Conservation (phyloP, 2,797 vertebrate species). For the Staurois parvus region DNA sequence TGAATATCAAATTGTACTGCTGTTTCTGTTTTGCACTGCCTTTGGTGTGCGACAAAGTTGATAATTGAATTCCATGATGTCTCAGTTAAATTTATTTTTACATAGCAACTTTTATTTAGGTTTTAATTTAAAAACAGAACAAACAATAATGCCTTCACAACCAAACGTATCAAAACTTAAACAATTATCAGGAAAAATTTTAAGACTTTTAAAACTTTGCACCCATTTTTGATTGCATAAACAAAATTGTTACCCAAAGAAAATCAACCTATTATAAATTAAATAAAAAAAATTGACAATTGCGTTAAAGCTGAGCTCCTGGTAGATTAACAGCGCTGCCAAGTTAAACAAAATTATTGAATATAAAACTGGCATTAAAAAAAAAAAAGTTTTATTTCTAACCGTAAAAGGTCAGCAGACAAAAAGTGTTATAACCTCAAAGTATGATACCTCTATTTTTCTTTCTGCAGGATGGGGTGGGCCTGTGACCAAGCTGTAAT, state of each 20-base stretch:
- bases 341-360: too few species aligned
- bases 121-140: neutral
- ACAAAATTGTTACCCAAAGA: neutral
- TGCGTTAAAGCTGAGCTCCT: neutral
- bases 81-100: too few species aligned
- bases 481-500: neutral
- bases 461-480: neutral
- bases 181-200: neutral
- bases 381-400: too few species aligned
- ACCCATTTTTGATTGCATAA: neutral
- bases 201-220: neutral
- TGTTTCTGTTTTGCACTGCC: neutral
- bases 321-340: too few species aligned
- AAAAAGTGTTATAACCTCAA: too few species aligned
- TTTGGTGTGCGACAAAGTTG: neutral
- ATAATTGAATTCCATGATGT: too few species aligned
- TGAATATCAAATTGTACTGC: neutral
- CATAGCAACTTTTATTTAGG: neutral
- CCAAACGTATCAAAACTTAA: neutral
- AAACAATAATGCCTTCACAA: neutral
- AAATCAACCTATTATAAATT: neutral
- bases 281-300: neutral
- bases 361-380: too few species aligned
- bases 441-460: too few species aligned
- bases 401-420: too few species aligned